Conservation (phyloP, 2,797 vertebrate genomes). For the Sardinella longiceps region DNA sequence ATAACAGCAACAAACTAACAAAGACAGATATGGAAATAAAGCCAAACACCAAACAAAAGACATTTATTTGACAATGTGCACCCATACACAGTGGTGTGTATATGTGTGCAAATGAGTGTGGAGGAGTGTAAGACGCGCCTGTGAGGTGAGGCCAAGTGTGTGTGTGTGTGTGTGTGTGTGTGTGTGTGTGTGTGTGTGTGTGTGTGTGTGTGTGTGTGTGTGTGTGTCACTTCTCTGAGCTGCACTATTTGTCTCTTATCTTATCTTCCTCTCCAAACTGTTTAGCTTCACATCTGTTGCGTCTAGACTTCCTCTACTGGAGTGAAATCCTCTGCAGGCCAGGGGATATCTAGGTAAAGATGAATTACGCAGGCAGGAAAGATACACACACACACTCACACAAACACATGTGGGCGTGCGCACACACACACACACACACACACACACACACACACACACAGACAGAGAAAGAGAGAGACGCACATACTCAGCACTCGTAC, state of each 20-base stretch:
- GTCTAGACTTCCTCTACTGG: not conserved
- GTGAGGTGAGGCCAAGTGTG: not conserved
- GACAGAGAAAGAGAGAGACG: too few relatives aligned
- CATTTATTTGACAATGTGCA: too few relatives aligned
- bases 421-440: too few relatives aligned
- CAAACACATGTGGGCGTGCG: not conserved
- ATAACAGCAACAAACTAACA: too few relatives aligned
- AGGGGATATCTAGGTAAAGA: not conserved
- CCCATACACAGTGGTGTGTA: too few relatives aligned
- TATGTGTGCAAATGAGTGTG: not conserved
- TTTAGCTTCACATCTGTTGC: conserved; percentile 14
- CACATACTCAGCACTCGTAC: too few relatives aligned
- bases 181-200: not conserved
- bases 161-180: not conserved
- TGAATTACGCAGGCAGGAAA: not conserved
- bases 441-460: too few relatives aligned
- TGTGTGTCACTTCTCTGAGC: not conserved
- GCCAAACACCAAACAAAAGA: too few relatives aligned
- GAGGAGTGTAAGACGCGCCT: not conserved
- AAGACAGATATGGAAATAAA: too few relatives aligned
- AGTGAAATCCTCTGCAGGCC: not conserved
- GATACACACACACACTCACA: not conserved
- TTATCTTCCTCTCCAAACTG: not conserved
- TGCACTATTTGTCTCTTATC: not conserved
- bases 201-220: not conserved